Base-by-base conservation (phyloP, 1,140 invertebrate genomes). In the Pseudomyrmex cubaensis region DNA sequence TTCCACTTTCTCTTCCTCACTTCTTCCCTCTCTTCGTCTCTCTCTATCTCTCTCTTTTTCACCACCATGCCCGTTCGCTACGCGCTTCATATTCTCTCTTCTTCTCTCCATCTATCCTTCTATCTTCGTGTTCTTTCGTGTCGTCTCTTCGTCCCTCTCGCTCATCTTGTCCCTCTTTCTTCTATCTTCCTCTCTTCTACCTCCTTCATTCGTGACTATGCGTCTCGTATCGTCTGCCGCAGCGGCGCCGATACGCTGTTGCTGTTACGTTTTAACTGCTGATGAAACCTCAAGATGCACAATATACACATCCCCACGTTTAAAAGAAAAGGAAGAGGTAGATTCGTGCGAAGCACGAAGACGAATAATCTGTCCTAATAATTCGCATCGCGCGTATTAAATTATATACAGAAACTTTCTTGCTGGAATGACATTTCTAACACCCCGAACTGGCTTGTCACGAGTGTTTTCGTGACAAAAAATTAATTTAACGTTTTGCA, bases 131-230 rank as follows among this genome's bases (percentile, higher is more conserved):
- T 67, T 63, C 63, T 54, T 56, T 74, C 52, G 8, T 25, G 13
- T 67, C 54, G 8, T 20, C 46, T 50, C 54, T 25, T 61, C 54
- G 1, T n/a, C 46, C 56, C 66, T 59, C 57, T 62, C 57, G n/a
- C 82, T 74, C 22, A 63, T 48, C 72, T 48, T 44, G 25, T 57
- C 17, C 46, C 35, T 35, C 57, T 56, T 50, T 35, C 64, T 77
- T 72, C 50, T 54, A 20, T 67, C 73, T 78, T 57, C n/a, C 46
- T 73, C 62, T 48, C 57, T 54, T 48, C 57, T 54, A 15, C 50
- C 72, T 76, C 50, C 56, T 25, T 82, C 77, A 66, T 63, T 72
- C 62, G 59, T 84, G 83, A 61, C 76, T 84, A 74, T 82, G 66
- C 78, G 50, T 69, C 69, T 82, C 57, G 59, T 44, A 77, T 84